Evolutionary conservation across 92 coral and sea anemone genomes (phyloP).

Genomic region (Porites evermanni): DNA sequence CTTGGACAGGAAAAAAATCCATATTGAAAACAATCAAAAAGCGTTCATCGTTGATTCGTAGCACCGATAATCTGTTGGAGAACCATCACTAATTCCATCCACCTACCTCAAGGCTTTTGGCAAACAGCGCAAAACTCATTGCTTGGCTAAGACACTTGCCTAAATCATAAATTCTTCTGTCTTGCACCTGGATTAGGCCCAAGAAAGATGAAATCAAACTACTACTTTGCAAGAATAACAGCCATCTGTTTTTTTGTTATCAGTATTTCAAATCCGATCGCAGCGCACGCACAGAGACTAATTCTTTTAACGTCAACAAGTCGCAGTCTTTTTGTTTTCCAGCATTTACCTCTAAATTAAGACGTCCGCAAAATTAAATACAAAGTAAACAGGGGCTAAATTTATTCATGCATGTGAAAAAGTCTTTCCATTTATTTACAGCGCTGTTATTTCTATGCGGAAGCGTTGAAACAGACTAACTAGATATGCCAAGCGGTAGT

Average conservation of each 20-base stretch:
- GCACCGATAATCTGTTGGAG: too few relatives aligned
- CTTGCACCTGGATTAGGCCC: not conserved
- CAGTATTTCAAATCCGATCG: not conserved
- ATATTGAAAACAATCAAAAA: too few relatives aligned
- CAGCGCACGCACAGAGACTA: constrained; percentile 15
- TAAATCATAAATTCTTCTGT: not conserved
- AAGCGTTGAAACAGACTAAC: too few relatives aligned
- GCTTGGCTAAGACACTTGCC: not conserved
- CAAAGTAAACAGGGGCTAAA: constrained; percentile 19
- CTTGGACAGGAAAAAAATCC: not conserved
- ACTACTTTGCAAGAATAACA: not conserved
- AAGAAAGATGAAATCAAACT: not conserved
- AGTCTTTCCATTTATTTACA: not conserved
- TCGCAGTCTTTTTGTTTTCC: constrained; percentile 13
- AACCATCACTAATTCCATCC: not conserved
- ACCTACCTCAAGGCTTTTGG: not conserved
- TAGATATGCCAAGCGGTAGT: too few relatives aligned
- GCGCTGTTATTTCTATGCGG: not conserved
- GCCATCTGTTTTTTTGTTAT: constrained; percentile 30
- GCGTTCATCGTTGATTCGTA: too few relatives aligned
- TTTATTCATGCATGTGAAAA: constrained; percentile 6
- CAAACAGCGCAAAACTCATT: not conserved
- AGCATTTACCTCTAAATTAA: constrained; percentile 19
- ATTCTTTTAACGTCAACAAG: constrained; percentile 14
- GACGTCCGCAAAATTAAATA: constrained; percentile 33